Evolutionary conservation across 2,888 invertebrate genomes (phyloP).

Genomic region (Liodrosophila aerea): DNA sequence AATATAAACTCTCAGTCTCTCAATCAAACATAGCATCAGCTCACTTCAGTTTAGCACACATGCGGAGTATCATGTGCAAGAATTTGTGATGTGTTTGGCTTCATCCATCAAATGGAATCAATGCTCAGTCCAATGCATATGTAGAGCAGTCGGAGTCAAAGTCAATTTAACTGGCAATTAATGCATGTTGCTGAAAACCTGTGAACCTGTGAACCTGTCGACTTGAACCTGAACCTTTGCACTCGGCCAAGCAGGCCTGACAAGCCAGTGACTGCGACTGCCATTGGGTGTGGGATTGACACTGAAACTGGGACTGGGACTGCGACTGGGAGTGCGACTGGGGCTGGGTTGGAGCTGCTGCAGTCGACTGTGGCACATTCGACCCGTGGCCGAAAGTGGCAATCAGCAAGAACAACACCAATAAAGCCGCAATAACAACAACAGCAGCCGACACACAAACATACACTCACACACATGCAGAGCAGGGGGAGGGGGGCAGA

Average conservation of each 20-base stretch:
- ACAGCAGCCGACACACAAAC: constrained; percentile 8
- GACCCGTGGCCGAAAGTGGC: constrained; percentile 70
- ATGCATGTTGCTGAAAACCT: constrained; percentile 61
- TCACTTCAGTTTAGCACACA: no score
- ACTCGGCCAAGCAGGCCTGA: constrained; percentile 9
- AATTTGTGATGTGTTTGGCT: constrained; percentile 9
- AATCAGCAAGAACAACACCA: constrained; percentile 74
- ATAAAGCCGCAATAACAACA: constrained; percentile 58
- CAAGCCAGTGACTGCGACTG: not conserved
- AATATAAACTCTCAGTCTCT: no score
- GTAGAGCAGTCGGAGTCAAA: constrained; percentile 49
- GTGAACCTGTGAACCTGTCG: constrained; percentile 18
- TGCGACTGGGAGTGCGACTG: not conserved
- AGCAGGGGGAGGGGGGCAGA: not conserved
- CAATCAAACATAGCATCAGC: no score
- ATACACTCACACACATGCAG: not conserved
- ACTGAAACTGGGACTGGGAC: not conserved
- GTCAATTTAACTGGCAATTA: constrained; percentile 81
- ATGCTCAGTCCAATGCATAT: constrained; percentile 25
- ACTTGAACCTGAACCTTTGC: constrained; percentile 10
- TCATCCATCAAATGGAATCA: constrained; percentile 36
- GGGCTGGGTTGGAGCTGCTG: not conserved
- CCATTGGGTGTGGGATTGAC: not conserved
- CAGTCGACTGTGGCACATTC: constrained; percentile 37
- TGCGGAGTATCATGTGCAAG: no score